Percentiles rank a stretch among this genome's conserved stretches.
Conservation (phyloP, 2,888 invertebrate species). For the Drosophila quinaria region DNA sequence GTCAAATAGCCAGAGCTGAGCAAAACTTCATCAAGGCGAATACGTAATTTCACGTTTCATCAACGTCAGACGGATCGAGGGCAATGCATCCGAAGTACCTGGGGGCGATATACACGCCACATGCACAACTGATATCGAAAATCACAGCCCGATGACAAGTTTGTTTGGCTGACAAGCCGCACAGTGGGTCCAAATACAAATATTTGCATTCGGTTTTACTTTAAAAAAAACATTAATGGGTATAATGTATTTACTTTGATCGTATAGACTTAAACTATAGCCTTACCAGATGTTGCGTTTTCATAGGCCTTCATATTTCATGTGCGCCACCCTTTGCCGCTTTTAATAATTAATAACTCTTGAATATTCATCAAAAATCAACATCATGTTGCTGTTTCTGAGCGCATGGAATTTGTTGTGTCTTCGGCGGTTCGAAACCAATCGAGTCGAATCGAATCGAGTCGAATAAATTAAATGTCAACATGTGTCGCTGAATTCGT, state of each 20-base stretch:
- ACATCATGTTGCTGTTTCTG: constrained; percentile 28
- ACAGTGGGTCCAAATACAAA: constrained; percentile 19
- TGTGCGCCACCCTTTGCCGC: constrained; percentile 3
- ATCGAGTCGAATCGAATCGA: constrained; percentile 38
- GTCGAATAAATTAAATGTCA: constrained; percentile 74
- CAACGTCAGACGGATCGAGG: constrained; percentile 47
- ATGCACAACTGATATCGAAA: constrained; percentile 9
- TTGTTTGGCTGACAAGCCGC: constrained; percentile 7
- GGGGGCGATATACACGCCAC: constrained; percentile 23
- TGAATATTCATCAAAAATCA: constrained; percentile 72
- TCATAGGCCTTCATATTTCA: constrained; percentile 13
- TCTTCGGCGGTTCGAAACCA: neutral
- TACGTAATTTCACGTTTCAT: constrained; percentile 67
- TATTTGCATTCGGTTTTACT: neutral
- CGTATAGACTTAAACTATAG: neutral
- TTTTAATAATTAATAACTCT: constrained; percentile 59
- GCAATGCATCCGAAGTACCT: constrained; percentile 28
- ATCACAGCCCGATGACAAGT: constrained; percentile 20
- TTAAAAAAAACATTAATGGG: neutral
- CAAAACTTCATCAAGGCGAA: constrained; percentile 25
- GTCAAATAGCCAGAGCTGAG: constrained; percentile 10
- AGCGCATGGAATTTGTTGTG: constrained; percentile 17
- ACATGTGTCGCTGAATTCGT: constrained; percentile 58
- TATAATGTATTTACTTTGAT: neutral
- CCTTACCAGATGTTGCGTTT: neutral